A percentile compares a stretch with the other conserved stretches of the same genome.
These are phyloP conservation scores for Poecilia gillii DNA, from an alignment of 2,797 vertebrate species.

Conservation along the genomic window DNA sequence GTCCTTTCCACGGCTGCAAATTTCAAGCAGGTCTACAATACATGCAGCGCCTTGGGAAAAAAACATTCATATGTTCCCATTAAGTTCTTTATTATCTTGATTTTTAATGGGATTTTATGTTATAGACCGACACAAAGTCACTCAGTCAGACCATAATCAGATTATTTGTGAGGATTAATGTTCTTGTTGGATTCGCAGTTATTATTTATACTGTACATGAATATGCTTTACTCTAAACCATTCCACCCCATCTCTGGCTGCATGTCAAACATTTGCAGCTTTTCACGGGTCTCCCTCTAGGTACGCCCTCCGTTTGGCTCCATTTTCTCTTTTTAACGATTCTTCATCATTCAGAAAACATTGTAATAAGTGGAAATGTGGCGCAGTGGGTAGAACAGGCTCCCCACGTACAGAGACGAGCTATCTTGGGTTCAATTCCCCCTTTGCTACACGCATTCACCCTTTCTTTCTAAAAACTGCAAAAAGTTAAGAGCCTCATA, in stretches of 20 bases:
- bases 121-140: background rate
- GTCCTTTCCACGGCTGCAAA: background rate
- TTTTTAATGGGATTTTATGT: background rate
- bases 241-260: background rate
- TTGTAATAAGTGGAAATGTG: background rate
- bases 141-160: background rate
- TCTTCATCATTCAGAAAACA: background rate
- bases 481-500: background rate
- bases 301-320: background rate
- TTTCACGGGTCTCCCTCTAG: background rate
- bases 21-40: background rate
- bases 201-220: background rate
- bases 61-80: background rate
- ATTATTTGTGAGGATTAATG: background rate
- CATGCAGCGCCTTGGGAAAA: background rate
- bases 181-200: background rate
- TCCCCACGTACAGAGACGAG: background rate
- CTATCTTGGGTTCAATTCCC: background rate
- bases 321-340: background rate
- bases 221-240: background rate
- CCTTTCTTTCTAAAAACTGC: background rate
- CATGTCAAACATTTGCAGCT: background rate
- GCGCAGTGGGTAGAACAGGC: background rate
- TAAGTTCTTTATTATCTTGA: background rate
- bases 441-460: background rate